phyloP scores from a whole-genome alignment of 2,113 vertebrate species.

The Percopsis transmontana region DNA sequence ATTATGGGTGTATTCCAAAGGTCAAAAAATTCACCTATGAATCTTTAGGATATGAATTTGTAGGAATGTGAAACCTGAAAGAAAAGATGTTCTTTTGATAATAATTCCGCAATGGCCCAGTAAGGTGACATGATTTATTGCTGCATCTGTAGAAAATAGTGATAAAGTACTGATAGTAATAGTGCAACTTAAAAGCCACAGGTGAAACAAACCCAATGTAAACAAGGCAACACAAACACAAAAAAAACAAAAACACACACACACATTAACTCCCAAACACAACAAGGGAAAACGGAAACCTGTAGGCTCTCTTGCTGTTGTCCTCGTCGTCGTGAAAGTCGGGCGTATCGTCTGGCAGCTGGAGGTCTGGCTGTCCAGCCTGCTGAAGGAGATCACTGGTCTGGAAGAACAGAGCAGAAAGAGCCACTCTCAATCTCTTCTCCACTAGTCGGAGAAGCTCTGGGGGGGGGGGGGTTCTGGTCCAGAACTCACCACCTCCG shows the following conservation, averaged over 20 bases:
- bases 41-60: no score
- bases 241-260: neutral
- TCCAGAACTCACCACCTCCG: conserved; percentile 83
- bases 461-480: no score
- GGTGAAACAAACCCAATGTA: neutral
- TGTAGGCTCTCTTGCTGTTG: conserved; percentile 88
- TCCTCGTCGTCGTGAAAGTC: conserved; percentile 92
- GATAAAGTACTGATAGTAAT: no score
- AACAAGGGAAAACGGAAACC: conserved; percentile 67
- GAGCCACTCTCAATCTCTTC: neutral
- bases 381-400: conserved; percentile 88
- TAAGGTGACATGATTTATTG: no score
- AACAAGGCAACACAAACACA: conserved; percentile 35
- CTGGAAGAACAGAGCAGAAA: conserved; percentile 68
- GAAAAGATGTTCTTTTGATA: no score
- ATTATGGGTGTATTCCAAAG: no score
- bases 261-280: neutral
- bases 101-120: no score
- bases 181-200: no score
- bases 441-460: no score
- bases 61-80: no score
- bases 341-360: conserved; percentile 79
- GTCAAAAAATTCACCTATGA: no score
- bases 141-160: no score
- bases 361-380: conserved; percentile 82